Conservation (phyloP, 1,140 invertebrate genomes). For the Procambarus clarkii region DNA sequence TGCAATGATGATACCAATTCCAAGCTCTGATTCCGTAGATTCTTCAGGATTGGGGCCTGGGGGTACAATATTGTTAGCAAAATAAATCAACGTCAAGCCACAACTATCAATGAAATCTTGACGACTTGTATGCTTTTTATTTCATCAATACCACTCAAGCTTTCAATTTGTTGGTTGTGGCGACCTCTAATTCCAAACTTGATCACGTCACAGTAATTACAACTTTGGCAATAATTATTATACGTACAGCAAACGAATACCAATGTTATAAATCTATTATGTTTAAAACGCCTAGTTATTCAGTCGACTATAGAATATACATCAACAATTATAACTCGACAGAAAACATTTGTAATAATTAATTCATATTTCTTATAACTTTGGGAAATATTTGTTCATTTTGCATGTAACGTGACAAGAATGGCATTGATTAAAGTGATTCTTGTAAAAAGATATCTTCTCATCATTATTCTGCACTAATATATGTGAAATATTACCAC, state of each 20-base stretch:
- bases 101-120: neutral
- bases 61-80: neutral
- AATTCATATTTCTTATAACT: no score
- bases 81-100: neutral
- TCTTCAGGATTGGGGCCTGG: slow-evolving; percentile 15
- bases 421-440: neutral
- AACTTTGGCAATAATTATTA: no score
- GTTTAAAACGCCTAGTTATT: no score
- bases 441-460: neutral
- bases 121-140: neutral
- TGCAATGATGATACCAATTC: slow-evolving; percentile 29
- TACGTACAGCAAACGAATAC: no score
- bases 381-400: neutral
- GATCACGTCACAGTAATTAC: neutral
- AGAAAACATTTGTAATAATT: no score
- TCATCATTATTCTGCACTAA: neutral
- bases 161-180: neutral
- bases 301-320: no score
- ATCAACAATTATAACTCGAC: no score
- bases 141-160: neutral
- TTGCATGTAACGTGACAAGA: neutral
- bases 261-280: no score
- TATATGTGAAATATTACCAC: neutral
- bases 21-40: neutral
- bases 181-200: neutral